A percentile compares a stretch with the other conserved stretches of the same genome.
Conservation (phyloP, 2,113 vertebrate genomes). For the Phaethon lepturus region DNA sequence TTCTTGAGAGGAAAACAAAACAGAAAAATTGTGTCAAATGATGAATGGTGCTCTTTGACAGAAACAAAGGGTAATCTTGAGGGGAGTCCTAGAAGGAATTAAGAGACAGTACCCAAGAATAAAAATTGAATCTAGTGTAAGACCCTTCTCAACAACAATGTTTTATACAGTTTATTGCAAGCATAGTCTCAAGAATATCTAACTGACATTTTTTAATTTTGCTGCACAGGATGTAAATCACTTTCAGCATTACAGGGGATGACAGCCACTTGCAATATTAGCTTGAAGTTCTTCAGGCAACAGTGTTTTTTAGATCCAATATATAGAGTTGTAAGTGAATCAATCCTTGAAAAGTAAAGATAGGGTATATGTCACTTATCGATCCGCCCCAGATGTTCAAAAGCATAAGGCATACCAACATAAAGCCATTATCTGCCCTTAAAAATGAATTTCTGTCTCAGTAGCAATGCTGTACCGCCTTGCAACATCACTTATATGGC, state of each 20-base stretch:
- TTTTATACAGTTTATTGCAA: neutral
- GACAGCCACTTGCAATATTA: neutral
- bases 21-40: neutral
- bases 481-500: neutral
- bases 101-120: neutral
- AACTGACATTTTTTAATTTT: neutral
- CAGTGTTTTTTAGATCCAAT: neutral
- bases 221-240: neutral
- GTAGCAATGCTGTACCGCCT: neutral
- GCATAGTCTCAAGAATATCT: neutral
- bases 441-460: slow-evolving; percentile 1
- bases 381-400: slow-evolving; percentile 16
- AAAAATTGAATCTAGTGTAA: neutral
- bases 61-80: neutral
- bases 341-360: slow-evolving; percentile 24
- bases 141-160: neutral
- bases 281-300: neutral
- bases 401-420: slow-evolving; percentile 37
- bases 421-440: neutral
- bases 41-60: neutral
- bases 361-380: neutral
- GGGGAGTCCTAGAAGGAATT: neutral
- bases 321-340: neutral
- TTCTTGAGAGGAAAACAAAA: neutral
- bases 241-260: neutral